These are phyloP conservation scores for Nudaria mundana DNA, from an alignment of 2,888 invertebrate genomes.

Conservation along the genomic window DNA sequence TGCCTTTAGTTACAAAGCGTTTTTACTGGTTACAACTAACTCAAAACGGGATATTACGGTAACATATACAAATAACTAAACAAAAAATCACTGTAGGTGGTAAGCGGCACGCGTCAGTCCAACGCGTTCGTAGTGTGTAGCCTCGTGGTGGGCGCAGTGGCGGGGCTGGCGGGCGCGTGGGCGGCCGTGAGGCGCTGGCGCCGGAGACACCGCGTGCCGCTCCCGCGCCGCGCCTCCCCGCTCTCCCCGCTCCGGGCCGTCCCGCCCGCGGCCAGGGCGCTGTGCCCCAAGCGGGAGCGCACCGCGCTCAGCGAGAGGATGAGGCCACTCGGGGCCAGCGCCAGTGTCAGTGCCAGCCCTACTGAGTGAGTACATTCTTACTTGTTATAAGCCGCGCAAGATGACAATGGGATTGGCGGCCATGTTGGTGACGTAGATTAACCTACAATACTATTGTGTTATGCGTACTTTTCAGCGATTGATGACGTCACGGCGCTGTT, in stretches of 20 bases:
- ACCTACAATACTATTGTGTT: no score
- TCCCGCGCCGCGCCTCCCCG: constrained; percentile 28
- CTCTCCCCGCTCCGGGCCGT: constrained; percentile 35
- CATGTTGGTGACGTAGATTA: no score
- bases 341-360: constrained; percentile 17
- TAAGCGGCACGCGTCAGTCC: constrained; percentile 28
- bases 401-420: no score
- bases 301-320: constrained; percentile 19
- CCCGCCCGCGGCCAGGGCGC: constrained; percentile 21
- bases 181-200: constrained; percentile 45
- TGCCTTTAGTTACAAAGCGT: no score
- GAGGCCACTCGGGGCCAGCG: constrained; percentile 5
- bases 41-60: no score
- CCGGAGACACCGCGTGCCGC: constrained; percentile 24
- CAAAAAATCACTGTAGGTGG: no score
- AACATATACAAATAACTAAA: no score
- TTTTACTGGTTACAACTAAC: no score
- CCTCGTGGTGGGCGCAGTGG: constrained; percentile 44
- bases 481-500: no score
- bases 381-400: no score
- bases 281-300: constrained; percentile 13
- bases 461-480: no score
- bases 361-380: constrained; percentile 54
- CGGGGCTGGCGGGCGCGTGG: constrained; percentile 44
- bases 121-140: constrained; percentile 52